Evolutionary conservation across 2,888 invertebrate species (phyloP), one percentile per base, ranked within the genome.

Genomic region (Drosophila cracens): DNA sequence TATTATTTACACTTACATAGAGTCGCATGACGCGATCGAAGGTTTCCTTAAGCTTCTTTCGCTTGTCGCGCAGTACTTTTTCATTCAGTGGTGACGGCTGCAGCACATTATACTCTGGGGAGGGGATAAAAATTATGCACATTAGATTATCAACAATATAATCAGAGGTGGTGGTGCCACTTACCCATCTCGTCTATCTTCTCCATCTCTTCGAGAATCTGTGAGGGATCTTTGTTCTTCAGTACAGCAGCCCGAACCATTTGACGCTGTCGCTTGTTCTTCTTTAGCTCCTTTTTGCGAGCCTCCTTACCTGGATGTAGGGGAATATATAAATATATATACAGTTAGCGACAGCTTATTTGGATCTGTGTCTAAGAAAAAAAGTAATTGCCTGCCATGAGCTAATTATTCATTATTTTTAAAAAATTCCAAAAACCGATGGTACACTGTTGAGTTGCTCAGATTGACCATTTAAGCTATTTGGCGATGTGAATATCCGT

Each of bases 181-280:
- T 88, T 94, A 98, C 98, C 99, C 98, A 99, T 99, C 95, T 98
- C 97, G 94, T 99, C 99, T 91, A 99, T 98, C 94, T 98, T 97
- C 92, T 99, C 98, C 95, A 99, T 95, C 93, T 99, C 99, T 90
- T 97, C 97, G 48, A 99, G 95, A 70, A 99, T 96, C 92, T 99
- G 98, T 62, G 96, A 95, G 0, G 99, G 99, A 94, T 99, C 99
- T 94, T 99, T 99, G 92, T 98, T 98, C 94, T 99, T 99, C 5
- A 99, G 94, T 3, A 99, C 99, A 58, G 99, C 99, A 54, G 98
- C 98, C 76, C 99, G 94, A 1, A 99, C 99, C 95, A 98, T 96
- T 94, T 98, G 98, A 61, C 99, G 95, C 92, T 99, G 99, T 83
- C 98, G 97, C 93, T 99, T 99, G 93, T 99, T 99, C 94, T 99